Conservation (phyloP, 2,113 vertebrate genomes). For the Thunnus maccoyii region DNA sequence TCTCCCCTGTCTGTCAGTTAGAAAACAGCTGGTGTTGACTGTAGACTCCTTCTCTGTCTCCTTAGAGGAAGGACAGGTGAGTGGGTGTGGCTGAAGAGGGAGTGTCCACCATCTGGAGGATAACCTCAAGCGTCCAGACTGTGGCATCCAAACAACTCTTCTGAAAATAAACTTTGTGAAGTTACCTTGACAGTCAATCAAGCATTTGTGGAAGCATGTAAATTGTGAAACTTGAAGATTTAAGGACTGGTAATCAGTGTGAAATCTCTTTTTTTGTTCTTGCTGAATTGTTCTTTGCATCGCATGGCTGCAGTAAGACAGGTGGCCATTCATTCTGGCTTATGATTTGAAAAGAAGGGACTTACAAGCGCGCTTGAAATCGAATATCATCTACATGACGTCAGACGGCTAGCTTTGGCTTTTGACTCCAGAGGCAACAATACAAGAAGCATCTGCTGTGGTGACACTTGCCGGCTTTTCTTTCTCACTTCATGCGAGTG, state of each 20-base stretch:
- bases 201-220: neutral
- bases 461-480: constrained; percentile 8
- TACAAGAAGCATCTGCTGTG: constrained; percentile 46
- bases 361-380: constrained; percentile 25
- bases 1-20: constrained; percentile 52
- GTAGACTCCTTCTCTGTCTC: constrained; percentile 16
- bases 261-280: constrained; percentile 3
- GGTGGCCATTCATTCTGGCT: constrained; percentile 44
- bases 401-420: constrained; percentile 42
- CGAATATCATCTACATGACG: constrained; percentile 56
- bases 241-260: neutral
- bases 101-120: constrained; percentile 53
- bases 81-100: constrained; percentile 56
- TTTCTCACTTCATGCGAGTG: neutral
- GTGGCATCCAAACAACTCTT: neutral
- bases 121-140: neutral
- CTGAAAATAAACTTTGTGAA: neutral
- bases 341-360: constrained; percentile 40
- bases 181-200: neutral
- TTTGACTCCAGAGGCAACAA: constrained; percentile 58
- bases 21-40: constrained; percentile 74
- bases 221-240: neutral
- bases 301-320: constrained; percentile 16
- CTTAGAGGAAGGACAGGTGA: constrained; percentile 68
- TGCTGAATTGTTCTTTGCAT: constrained; percentile 13